A percentile compares a stretch with the other conserved stretches of the same genome.
These are phyloP conservation scores for Galleria mellonella DNA, from an alignment of 1,140 invertebrate genomes.

Conservation along the genomic window DNA sequence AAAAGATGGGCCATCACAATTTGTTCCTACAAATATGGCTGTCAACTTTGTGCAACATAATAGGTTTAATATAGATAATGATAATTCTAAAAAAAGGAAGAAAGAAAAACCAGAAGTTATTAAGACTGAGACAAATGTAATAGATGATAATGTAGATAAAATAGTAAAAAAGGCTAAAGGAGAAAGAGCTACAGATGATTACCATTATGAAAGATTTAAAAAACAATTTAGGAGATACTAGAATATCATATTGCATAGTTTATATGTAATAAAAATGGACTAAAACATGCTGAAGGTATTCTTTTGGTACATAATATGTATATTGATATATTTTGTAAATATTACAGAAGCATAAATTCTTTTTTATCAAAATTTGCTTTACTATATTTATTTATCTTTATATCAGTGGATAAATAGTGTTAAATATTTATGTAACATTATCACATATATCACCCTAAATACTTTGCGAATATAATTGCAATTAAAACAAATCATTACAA, in stretches of 20 bases:
- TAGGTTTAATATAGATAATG: constrained; percentile 67
- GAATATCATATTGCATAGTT: constrained; percentile 1
- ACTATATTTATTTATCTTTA: neutral
- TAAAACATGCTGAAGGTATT: neutral
- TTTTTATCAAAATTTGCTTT: neutral
- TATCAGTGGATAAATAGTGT: neutral
- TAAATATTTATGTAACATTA: no score
- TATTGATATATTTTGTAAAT: neutral
- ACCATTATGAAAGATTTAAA: constrained; percentile 97
- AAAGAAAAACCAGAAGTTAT: constrained; percentile 71
- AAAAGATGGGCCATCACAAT: constrained; percentile 95
- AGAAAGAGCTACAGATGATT: constrained; percentile 96
- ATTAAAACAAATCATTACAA: no score
- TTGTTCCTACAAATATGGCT: constrained; percentile 98
- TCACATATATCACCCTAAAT: no score
- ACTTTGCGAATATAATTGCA: no score
- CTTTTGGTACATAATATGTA: neutral
- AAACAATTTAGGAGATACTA: constrained; percentile 96
- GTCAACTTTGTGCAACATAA: constrained; percentile 98
- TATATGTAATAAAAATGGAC: neutral
- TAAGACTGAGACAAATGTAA: constrained; percentile 64
- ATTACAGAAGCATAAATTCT: neutral
- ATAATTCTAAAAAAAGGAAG: constrained; percentile 66
- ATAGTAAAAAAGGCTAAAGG: constrained; percentile 81
- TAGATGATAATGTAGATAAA: constrained; percentile 74